phyloP scores from a whole-genome alignment of 1,140 invertebrate genomes.

The Zaprionus tsacasi region DNA sequence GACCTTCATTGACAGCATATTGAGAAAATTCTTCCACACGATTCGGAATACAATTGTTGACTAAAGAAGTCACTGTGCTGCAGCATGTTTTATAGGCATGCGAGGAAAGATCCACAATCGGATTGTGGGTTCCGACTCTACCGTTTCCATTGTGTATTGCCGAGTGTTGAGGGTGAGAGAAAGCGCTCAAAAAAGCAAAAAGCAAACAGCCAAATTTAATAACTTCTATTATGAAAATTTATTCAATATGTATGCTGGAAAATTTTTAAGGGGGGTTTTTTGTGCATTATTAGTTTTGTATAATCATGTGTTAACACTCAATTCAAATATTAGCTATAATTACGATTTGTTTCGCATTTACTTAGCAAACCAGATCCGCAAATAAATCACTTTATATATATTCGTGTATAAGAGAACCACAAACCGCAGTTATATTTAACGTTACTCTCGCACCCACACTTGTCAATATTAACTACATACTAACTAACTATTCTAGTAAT shows the following conservation, averaged over 20 bases:
- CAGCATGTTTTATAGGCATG: constrained; percentile 15
- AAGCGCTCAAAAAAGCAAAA: background rate
- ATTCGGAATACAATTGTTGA: constrained; percentile 8
- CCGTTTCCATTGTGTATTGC: background rate
- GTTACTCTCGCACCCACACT: background rate
- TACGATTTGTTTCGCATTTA: background rate
- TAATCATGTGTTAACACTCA: background rate
- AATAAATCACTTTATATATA: background rate
- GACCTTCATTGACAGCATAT: constrained; percentile 26
- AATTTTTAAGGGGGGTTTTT: background rate
- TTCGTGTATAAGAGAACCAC: background rate
- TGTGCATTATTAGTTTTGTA: background rate
- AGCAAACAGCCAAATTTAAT: background rate
- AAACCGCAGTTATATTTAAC: background rate
- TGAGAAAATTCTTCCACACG: background rate
- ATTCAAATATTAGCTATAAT: background rate
- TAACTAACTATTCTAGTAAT: too few relatives aligned
- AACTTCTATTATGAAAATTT: background rate
- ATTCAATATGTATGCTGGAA: background rate
- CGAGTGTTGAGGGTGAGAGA: background rate
- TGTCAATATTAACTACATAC: too few relatives aligned
- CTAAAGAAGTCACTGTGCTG: background rate
- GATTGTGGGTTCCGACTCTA: background rate
- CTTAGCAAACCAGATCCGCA: background rate
- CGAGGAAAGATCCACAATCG: background rate